Percentiles rank a stretch among this genome's conserved stretches.
Evolutionary conservation across 2,888 invertebrate genomes (phyloP).

Genomic region (Schizotus pectinicornis): DNA sequence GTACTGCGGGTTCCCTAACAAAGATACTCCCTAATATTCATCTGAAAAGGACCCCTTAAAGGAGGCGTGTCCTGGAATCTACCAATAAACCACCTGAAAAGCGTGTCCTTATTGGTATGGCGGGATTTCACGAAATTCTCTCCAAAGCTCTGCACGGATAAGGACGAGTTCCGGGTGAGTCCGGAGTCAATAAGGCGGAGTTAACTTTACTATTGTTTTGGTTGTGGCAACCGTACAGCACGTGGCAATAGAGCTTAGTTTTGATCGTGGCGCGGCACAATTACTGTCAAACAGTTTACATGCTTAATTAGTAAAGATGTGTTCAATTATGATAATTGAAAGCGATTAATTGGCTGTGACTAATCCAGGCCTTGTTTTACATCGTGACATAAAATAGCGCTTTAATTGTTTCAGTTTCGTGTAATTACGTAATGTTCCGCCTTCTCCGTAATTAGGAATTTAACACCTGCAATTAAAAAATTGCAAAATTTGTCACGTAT

Average conservation of each 20-base stretch:
- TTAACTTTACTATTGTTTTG: slow-evolving; percentile 34
- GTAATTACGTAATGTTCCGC: too few relatives aligned
- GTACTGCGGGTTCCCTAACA: slow-evolving; percentile 49
- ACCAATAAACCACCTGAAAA: slow-evolving; percentile 69
- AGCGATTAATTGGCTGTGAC: slow-evolving; percentile 57
- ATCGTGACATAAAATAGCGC: slow-evolving; percentile 43
- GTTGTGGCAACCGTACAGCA: slow-evolving; percentile 34
- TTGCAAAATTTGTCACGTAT: not conserved
- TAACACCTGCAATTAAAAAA: slow-evolving; percentile 1
- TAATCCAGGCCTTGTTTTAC: slow-evolving; percentile 43
- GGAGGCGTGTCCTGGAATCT: slow-evolving; percentile 62
- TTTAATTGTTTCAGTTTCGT: slow-evolving; percentile 44
- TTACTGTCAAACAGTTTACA: slow-evolving; percentile 57
- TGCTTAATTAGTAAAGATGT: slow-evolving; percentile 59
- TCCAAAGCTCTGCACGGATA: slow-evolving; percentile 36
- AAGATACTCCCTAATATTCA: slow-evolving; percentile 60
- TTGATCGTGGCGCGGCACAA: slow-evolving; percentile 42
- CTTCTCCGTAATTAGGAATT: too few relatives aligned
- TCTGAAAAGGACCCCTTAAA: slow-evolving; percentile 53
- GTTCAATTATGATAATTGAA: slow-evolving; percentile 60
- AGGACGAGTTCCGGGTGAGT: slow-evolving; percentile 27
- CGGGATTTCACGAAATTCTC: slow-evolving; percentile 56
- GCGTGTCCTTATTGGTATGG: slow-evolving; percentile 65
- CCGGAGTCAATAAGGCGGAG: slow-evolving; percentile 40
- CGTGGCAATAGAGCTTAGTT: slow-evolving; percentile 34